phyloP scores from a whole-genome alignment of 1,140 invertebrate genomes.

The Pseudomyrmex concolor region DNA sequence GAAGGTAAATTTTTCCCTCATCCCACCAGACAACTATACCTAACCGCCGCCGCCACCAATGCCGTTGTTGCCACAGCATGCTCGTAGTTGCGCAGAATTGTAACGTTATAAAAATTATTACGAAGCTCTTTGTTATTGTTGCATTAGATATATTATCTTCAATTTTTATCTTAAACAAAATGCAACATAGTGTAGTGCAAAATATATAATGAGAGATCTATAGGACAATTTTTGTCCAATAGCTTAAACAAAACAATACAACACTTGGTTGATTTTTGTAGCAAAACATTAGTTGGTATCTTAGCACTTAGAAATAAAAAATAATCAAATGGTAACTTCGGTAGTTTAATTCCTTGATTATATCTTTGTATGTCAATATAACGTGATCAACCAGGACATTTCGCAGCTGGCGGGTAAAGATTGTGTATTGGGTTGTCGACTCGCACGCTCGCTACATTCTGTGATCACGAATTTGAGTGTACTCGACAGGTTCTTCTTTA shows the following conservation, averaged over 20 bases:
- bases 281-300: not conserved
- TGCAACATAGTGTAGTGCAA: too few species aligned
- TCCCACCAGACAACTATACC: constrained; percentile 26
- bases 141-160: not conserved
- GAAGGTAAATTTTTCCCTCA: constrained; percentile 76
- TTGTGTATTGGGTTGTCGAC: not conserved
- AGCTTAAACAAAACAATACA: not conserved
- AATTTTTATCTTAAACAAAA: not conserved
- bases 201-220: too few species aligned
- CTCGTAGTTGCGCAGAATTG: constrained; percentile 26
- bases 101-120: not conserved
- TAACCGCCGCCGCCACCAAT: constrained; percentile 38
- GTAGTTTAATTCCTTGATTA: not conserved
- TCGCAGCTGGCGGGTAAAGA: constrained; percentile 11
- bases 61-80: constrained; percentile 20
- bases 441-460: constrained; percentile 6
- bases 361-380: constrained; percentile 1
- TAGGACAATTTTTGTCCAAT: not conserved
- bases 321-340: not conserved
- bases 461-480: constrained; percentile 43
- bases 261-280: not conserved
- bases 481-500: constrained; percentile 95
- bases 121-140: not conserved
- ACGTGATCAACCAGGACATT: constrained; percentile 22
- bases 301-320: not conserved